These are phyloP conservation scores for Chaetodon trifascialis DNA, from an alignment of 2,113 vertebrate genomes.

Conservation along the genomic window DNA sequence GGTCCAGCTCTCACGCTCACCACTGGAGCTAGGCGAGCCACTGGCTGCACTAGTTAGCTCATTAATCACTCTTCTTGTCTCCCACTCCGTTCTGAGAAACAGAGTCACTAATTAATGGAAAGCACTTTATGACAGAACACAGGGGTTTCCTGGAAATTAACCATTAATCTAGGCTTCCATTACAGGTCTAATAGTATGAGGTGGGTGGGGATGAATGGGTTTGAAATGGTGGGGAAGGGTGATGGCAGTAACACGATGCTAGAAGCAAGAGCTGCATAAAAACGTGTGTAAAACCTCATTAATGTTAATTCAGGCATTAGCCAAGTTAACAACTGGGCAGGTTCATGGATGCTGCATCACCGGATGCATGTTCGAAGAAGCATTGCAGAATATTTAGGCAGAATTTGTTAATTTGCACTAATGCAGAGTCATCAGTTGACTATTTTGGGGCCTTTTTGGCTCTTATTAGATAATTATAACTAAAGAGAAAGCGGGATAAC, in stretches of 20 bases:
- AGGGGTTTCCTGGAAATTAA: conserved; percentile 78
- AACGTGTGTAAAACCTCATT: conserved; percentile 33
- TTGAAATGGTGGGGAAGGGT: conserved; percentile 46
- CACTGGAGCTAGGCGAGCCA: conserved; percentile 42
- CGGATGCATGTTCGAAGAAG: background rate
- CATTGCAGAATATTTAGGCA: background rate
- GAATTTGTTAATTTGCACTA: background rate
- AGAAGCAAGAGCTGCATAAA: conserved; percentile 17
- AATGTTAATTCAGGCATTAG: conserved; percentile 34
- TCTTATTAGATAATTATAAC: background rate
- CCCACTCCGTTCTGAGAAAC: conserved; percentile 66
- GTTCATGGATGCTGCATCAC: conserved; percentile 18
- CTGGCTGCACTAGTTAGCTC: conserved; percentile 58
- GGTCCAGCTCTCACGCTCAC: conserved; percentile 52
- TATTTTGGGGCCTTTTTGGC: background rate
- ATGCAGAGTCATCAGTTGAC: background rate
- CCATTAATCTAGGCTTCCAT: conserved; percentile 75
- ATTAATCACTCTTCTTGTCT: conserved; percentile 70
- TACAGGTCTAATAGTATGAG: conserved; percentile 68
- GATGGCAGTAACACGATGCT: conserved; percentile 22
- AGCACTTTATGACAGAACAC: conserved; percentile 78
- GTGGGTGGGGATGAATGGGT: conserved; percentile 43
- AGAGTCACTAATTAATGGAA: conserved; percentile 78
- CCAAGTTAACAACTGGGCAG: conserved; percentile 9
- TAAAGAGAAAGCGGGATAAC: background rate